phyloP scores from a whole-genome alignment of 2,888 invertebrate species.

The Melinaea menophilus region DNA sequence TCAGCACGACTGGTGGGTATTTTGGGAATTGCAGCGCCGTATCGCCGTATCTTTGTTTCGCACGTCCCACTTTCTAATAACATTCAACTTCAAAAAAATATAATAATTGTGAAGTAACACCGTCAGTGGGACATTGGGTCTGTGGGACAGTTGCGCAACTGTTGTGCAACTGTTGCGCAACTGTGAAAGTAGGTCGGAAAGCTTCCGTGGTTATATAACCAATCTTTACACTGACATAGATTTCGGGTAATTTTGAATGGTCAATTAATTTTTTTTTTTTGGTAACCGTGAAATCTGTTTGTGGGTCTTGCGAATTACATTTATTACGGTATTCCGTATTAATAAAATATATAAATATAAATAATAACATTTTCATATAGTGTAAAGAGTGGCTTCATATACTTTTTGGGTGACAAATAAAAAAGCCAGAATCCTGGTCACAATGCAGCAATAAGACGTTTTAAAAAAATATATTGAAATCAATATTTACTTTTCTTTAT shows the following conservation, averaged over 20 bases:
- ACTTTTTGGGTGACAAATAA: too few relatives aligned
- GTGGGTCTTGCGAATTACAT: too few relatives aligned
- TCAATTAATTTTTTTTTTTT: conserved; percentile 15
- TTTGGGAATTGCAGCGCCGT: conserved; percentile 26
- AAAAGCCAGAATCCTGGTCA: too few relatives aligned
- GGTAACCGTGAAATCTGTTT: conserved; percentile 15
- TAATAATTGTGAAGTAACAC: conserved; percentile 56
- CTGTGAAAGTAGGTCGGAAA: conserved; percentile 69
- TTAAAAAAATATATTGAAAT: too few relatives aligned
- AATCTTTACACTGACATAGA: conserved; percentile 54
- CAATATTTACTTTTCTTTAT: too few relatives aligned
- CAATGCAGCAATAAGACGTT: too few relatives aligned
- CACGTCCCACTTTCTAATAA: conserved; percentile 70
- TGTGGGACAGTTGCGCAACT: conserved; percentile 43
- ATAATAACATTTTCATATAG: too few relatives aligned
- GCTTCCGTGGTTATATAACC: conserved; percentile 68
- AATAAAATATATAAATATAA: too few relatives aligned
- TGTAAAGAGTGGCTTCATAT: too few relatives aligned
- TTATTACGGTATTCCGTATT: too few relatives aligned
- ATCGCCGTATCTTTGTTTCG: conserved; percentile 51
- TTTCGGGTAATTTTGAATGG: conserved; percentile 31
- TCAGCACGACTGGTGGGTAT: background rate
- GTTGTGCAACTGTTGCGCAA: conserved; percentile 68
- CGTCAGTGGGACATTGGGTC: conserved; percentile 72
- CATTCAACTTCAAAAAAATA: conserved; percentile 65